Evolutionary conservation across 2,113 vertebrate species (phyloP).

Genomic region (Ochotona princeps): DNA sequence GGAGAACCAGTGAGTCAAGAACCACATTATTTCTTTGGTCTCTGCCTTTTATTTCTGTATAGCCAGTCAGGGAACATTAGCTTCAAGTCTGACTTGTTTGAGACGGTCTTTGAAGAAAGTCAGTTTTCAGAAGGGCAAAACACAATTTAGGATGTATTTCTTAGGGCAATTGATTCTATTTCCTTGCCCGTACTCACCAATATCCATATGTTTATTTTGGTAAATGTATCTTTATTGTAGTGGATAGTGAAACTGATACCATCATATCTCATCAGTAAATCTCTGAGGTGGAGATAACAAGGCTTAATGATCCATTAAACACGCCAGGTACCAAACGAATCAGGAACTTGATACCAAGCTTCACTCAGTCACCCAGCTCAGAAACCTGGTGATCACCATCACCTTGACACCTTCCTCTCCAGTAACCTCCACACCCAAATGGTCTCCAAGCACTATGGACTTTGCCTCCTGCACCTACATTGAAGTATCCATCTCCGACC

Average conservation of each 20-base stretch:
- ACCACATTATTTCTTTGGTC: background rate
- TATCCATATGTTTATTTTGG: background rate
- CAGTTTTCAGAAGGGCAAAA: conserved; percentile 23
- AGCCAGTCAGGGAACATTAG: background rate
- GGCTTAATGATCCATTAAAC: conserved; percentile 52
- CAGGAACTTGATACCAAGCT: conserved; percentile 9
- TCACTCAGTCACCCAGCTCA: background rate
- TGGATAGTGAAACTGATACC: background rate
- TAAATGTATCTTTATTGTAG: background rate
- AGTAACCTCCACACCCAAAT: background rate
- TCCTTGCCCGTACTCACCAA: background rate
- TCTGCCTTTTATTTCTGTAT: conserved; percentile 36
- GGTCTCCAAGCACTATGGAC: background rate
- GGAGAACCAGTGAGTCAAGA: background rate
- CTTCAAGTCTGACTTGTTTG: background rate
- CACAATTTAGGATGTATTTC: background rate
- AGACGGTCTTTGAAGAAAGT: background rate
- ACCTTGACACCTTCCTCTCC: background rate
- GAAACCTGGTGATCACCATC: background rate
- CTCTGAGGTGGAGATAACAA: conserved; percentile 58
- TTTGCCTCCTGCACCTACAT: background rate
- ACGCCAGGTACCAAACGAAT: conserved; percentile 8
- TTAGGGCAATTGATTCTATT: background rate
- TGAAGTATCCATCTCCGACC: background rate
- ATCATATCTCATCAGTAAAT: conserved; percentile 50